Base-by-base conservation (phyloP, 2,888 invertebrate genomes). In the Meghimatium bilineatum region DNA sequence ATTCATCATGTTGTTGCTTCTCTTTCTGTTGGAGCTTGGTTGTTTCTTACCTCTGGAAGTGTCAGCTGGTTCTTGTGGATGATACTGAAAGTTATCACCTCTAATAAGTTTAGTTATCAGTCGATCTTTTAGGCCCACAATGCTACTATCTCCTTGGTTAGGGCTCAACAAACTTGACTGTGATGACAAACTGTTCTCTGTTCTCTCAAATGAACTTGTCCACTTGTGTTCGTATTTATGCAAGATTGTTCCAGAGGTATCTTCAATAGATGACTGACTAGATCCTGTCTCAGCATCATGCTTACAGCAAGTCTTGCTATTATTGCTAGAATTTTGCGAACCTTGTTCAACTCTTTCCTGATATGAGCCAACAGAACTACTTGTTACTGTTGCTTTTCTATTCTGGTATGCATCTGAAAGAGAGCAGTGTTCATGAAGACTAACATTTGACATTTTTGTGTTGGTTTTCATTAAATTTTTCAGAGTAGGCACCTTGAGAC, bases 61-160 rank as follows among this genome's bases (percentile, higher is more conserved):
- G 44, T 78, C 78, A 44, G 32, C 1, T 12, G 79, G 72, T 56
- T 78, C 78, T 56, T 66, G 49, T 6, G 36, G 63, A n/a, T 60
- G 34, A 44, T 52, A 60, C 10, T 63, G 63, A n/a, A 23, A 6
- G 17, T 49, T 44, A 49, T 78, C 76, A 20, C 83, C 83, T 72
- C 78, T 78, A 60, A 83, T 83, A 3, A 83, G 83, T 63, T 72
- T 69, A 34, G 83, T 78, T 32, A 83, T 72, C 20, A 83, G 72
- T 12, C 56, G 78, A 44, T 83, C 83, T 63, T 71, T 79, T 26
- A 78, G 38, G 34, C 79, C 72, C 10, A n/a, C 34, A 32, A 10
- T 8, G 44, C 12, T 44, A 44, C 44, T 44, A 12, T 12, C 12
- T 5, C 44, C 44, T 44, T 44, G 44, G 14, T 67, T 74, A 26